Percentiles rank a stretch among this genome's conserved stretches.
Conservation (phyloP, 1,140 invertebrate genomes). For the Trichonephila inaurata region DNA sequence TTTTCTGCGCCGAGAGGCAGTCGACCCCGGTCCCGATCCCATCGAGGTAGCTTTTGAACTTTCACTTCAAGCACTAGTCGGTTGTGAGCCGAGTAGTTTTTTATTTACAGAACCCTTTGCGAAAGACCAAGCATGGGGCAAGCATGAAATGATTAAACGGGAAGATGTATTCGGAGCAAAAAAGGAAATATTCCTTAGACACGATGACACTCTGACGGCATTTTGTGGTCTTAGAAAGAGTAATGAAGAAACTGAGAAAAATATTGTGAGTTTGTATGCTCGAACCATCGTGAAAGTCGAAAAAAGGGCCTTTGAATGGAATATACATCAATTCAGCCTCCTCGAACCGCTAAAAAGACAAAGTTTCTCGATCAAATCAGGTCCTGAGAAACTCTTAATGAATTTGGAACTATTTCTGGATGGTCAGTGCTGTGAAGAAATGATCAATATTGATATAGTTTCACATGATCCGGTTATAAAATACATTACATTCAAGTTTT, state of each 20-base stretch:
- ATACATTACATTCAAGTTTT: background rate
- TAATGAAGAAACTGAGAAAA: background rate
- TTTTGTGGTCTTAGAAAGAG: background rate
- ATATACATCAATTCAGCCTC: background rate
- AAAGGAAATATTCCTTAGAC: background rate
- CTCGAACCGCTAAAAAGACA: background rate
- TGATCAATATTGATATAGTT: background rate
- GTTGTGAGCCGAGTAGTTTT: background rate
- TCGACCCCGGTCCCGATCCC: too few relatives aligned
- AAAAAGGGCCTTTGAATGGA: background rate
- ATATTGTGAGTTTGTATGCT: background rate
- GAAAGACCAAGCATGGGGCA: too few relatives aligned
- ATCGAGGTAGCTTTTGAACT: background rate
- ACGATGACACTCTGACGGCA: background rate
- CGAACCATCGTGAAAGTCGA: background rate
- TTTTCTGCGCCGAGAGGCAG: too few relatives aligned
- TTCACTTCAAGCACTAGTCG: background rate
- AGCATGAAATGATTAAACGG: background rate
- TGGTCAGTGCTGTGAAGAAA: background rate
- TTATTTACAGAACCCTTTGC: too few relatives aligned
- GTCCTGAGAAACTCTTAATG: background rate
- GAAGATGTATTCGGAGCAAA: background rate
- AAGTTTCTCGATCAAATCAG: background rate
- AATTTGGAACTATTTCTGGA: background rate
- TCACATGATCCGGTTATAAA: background rate